Evolutionary conservation across 2,888 invertebrate species (phyloP).

Genomic region (Glyphotaelius pellucidus): DNA sequence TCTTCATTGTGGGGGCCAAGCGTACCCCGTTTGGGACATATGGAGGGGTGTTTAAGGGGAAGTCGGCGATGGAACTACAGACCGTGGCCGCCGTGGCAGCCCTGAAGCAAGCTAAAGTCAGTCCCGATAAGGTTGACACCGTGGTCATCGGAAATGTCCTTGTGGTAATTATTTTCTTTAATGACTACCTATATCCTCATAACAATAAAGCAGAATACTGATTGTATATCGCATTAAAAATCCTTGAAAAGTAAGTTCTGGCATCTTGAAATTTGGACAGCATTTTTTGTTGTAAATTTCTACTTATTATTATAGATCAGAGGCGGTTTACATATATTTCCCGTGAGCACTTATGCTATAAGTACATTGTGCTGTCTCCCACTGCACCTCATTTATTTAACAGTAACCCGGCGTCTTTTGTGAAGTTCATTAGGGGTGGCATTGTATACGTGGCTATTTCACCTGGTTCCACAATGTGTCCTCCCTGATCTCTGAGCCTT

Average conservation of each 20-base stretch:
- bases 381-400: too few species aligned
- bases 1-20: conserved; percentile 96
- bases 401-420: too few species aligned
- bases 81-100: conserved; percentile 89
- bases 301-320: too few species aligned
- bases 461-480: too few species aligned
- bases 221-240: background rate
- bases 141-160: conserved; percentile 94
- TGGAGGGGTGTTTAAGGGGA: conserved; percentile 89
- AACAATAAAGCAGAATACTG: background rate
- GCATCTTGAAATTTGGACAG: too few species aligned
- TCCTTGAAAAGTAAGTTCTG: background rate
- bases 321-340: too few species aligned
- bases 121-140: conserved; percentile 92
- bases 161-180: conserved; percentile 78
- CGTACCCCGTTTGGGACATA: conserved; percentile 98
- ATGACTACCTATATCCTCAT: background rate
- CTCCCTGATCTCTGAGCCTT: too few species aligned
- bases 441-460: too few species aligned
- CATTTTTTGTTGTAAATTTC: too few species aligned
- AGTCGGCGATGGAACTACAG: conserved; percentile 87
- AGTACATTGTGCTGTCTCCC: too few species aligned
- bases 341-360: too few species aligned
- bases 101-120: conserved; percentile 85
- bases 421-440: too few species aligned